Evolutionary conservation across 2,888 invertebrate species (phyloP).

Genomic region (Drosophila meridiana): DNA sequence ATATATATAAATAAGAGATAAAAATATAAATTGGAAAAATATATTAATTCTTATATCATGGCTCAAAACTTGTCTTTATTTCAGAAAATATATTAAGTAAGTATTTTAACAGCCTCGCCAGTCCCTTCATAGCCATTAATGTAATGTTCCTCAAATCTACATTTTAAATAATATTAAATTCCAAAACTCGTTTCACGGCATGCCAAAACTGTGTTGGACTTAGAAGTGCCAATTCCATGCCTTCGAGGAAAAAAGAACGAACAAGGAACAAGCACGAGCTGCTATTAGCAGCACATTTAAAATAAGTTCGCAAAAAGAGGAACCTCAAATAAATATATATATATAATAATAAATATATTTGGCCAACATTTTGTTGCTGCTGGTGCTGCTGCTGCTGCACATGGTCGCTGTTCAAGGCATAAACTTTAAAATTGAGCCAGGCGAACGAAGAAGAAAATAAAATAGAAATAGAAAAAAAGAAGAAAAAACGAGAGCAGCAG

Average conservation of each 20-base stretch:
- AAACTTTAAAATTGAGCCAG: slow-evolving; percentile 71
- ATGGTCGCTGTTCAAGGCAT: slow-evolving; percentile 63
- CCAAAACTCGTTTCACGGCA: background rate
- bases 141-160: background rate
- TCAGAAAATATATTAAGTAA: too few species aligned
- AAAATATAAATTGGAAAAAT: too few species aligned
- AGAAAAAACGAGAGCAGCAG: slow-evolving; percentile 43
- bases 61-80: too few species aligned
- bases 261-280: slow-evolving; percentile 29
- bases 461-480: background rate
- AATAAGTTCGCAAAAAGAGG: slow-evolving; percentile 28
- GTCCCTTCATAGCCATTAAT: background rate
- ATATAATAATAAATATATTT: slow-evolving; percentile 65
- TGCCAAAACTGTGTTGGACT: background rate
- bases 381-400: slow-evolving; percentile 53
- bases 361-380: slow-evolving; percentile 56
- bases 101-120: background rate
- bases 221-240: background rate
- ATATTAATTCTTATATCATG: too few species aligned
- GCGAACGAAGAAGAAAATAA: slow-evolving; percentile 32
- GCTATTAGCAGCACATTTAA: slow-evolving; percentile 69
- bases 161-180: background rate
- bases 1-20: too few species aligned
- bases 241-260: background rate
- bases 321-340: slow-evolving; percentile 41